Conservation (phyloP, 2,888 invertebrate species). For the Cecidostiba fungosa region DNA sequence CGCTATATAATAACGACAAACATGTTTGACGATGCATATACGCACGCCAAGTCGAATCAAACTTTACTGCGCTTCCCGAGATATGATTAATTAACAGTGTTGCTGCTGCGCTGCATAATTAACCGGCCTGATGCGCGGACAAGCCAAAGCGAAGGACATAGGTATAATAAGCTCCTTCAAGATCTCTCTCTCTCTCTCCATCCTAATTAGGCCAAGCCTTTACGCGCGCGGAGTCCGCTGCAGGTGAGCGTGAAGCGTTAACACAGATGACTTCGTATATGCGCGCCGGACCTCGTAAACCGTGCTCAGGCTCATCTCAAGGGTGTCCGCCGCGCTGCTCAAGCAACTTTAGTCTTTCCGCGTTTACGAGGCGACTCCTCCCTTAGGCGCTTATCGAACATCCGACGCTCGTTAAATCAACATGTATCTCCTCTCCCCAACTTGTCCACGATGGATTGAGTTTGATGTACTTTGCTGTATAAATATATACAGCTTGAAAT, state of each 20-base stretch:
- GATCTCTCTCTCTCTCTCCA: not conserved
- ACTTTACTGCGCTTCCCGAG: no score
- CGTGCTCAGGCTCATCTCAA: not conserved
- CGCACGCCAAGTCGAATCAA: no score
- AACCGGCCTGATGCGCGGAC: not conserved
- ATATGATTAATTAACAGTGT: no score
- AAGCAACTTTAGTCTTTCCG: not conserved
- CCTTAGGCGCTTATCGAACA: conserved; percentile 9
- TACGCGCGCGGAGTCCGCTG: not conserved
- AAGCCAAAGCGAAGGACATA: not conserved
- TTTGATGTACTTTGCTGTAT: no score
- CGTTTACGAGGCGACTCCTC: not conserved
- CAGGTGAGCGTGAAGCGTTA: not conserved
- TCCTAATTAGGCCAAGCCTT: conserved; percentile 11
- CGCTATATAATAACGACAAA: no score
- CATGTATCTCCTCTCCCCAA: not conserved
- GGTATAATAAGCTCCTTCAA: not conserved
- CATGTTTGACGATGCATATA: no score
- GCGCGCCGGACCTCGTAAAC: not conserved
- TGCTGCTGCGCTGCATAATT: not conserved
- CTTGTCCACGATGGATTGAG: not conserved
- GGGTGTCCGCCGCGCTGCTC: not conserved
- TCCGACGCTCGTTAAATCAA: not conserved
- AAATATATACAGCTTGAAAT: no score
- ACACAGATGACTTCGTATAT: not conserved